Base-by-base conservation (phyloP, 2,113 vertebrate genomes). In the Vidua chalybeata region DNA sequence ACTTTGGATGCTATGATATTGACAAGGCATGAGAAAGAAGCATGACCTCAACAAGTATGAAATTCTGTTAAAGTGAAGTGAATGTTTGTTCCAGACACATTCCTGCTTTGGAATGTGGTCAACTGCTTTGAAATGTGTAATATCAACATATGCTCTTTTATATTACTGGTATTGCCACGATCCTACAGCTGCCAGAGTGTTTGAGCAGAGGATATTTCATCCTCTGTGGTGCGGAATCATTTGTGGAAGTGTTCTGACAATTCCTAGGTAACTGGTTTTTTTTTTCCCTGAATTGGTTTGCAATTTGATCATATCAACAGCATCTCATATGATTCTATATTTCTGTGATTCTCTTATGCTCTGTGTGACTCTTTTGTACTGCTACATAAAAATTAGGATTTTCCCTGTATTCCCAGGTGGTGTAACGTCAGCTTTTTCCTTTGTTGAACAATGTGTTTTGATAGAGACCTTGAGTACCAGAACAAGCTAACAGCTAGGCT, bases 401-500 rank as follows among this genome's bases (percentile, higher is more conserved):
- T 59, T 82, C 41, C 21, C 76, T 78, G 71, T 92, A 37, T 66
- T 94, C 75, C 64, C 84, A 80, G 33, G 62, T 83, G 76, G 45
- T 59, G 31, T 52, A 69, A 84, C 39, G 33, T 90, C 79, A 79
- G 1, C 72, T 86, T 95, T 80, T 94, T 69, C 77, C 92, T 58
- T 66, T 71, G 69, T 66, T 77, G 54, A 96, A 89, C 93, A 95
- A 88, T 91, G 67, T 76, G 75, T 96, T 97, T 97, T 95, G 63
- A 84, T 94, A 87, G 21, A 92, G 82, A 82, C 27, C 16, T 91
- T 88, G 72, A 84, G 79, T 87, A 90, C 67, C 80, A 80, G 90
- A 88, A 33, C 5, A 58, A 94, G 58, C n/a, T 33, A 71, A 66
- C 79, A 55, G 68, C 80, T 90, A 67, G 41, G 67, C 62, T 96